phyloP scores from a whole-genome alignment of 1,140 invertebrate genomes.

The Linepithema humile region DNA sequence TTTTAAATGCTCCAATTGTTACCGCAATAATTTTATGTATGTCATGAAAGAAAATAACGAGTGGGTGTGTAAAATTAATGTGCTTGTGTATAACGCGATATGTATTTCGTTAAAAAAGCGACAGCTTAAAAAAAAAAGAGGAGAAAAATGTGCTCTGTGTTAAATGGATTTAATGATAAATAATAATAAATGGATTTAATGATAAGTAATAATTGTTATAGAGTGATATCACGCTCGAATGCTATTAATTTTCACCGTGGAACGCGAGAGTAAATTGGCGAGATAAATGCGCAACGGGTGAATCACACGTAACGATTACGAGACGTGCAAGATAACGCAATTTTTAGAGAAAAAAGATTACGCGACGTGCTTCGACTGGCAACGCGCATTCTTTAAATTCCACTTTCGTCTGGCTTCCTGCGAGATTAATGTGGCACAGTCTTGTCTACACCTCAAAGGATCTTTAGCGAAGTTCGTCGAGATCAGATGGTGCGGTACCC shows the following conservation, averaged over 20 bases:
- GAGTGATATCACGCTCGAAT: not conserved
- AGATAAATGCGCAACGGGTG: conserved; percentile 16
- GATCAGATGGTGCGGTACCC: conserved; percentile 28
- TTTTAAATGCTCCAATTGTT: not conserved
- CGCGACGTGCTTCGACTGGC: conserved; percentile 30
- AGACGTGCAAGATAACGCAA: conserved; percentile 31
- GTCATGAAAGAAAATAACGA: not conserved
- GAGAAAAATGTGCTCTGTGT: not conserved
- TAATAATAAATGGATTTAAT: too few relatives aligned
- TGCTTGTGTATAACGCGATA: not conserved
- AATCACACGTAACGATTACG: conserved; percentile 45
- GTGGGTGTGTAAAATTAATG: not conserved
- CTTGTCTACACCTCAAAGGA: conserved; percentile 45
- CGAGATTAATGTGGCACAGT: conserved; percentile 33
- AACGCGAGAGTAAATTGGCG: conserved; percentile 33
- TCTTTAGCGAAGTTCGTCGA: conserved; percentile 48
- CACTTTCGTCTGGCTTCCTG: not conserved
- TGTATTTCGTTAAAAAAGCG: not conserved
- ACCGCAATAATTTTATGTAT: not conserved
- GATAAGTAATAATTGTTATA: conserved; percentile 17
- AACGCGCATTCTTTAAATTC: conserved; percentile 40
- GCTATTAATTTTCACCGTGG: conserved; percentile 15
- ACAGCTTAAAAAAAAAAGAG: not conserved
- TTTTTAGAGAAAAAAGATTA: conserved; percentile 37
- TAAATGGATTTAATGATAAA: not conserved